These are phyloP conservation scores for Epirrhoe tristata DNA, from an alignment of 2,888 invertebrate species.

Conservation along the genomic window DNA sequence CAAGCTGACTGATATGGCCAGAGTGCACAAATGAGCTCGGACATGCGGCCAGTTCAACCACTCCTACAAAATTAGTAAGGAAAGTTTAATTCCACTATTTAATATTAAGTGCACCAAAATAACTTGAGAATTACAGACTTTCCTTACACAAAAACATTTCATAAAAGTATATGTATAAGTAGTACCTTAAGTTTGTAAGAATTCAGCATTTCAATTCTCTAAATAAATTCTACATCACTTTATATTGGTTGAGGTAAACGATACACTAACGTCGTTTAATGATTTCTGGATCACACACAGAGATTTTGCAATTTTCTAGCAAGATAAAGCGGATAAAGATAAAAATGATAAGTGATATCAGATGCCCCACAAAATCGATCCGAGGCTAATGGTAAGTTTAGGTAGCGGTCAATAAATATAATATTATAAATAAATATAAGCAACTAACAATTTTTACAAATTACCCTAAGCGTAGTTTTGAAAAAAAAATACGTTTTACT, in stretches of 20 bases:
- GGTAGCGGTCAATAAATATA: too few relatives aligned
- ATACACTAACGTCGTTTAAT: conserved; percentile 30
- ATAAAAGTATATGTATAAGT: too few relatives aligned
- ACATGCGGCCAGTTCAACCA: conserved; percentile 62
- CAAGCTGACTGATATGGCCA: conserved; percentile 84
- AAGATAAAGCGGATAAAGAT: conserved; percentile 66
- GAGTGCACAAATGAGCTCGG: conserved; percentile 76
- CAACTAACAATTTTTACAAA: too few relatives aligned
- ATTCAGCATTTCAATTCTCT: conserved; percentile 18
- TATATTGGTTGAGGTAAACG: conserved; percentile 8
- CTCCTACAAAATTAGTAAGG: conserved; percentile 45
- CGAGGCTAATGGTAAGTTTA: conserved; percentile 19
- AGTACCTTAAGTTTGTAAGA: conserved; percentile 16
- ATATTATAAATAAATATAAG: too few relatives aligned
- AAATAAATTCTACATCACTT: conserved; percentile 16
- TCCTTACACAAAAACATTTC: not conserved
- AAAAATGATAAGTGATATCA: conserved; percentile 56
- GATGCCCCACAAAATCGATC: conserved; percentile 59
- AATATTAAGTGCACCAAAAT: not conserved
- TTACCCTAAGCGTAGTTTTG: too few relatives aligned
- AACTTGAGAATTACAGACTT: not conserved
- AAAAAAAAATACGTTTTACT: too few relatives aligned
- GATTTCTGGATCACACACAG: conserved; percentile 47
- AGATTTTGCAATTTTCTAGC: conserved; percentile 58
- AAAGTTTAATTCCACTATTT: not conserved